Conservation (phyloP, 2,888 invertebrate species). For the Parapristionchus giblindavisi region DNA sequence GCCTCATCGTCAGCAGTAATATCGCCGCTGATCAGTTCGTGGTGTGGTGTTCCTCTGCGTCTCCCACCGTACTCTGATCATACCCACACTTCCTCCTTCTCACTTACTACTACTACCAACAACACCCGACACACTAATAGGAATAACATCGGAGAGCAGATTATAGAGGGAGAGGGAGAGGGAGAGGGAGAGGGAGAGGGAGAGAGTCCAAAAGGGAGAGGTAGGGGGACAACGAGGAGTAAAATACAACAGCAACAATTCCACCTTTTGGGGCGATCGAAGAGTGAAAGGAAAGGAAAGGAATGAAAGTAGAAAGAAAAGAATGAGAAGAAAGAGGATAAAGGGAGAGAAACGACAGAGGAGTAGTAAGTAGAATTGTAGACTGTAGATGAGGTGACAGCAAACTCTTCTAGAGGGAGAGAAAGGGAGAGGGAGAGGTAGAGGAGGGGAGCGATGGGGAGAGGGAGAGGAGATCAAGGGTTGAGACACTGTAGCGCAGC, state of each 20-base stretch:
- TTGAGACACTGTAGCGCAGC: not conserved
- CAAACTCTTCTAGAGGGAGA: not conserved
- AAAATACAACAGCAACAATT: constrained; percentile 7
- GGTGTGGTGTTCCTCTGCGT: no score
- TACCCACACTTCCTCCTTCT: no score
- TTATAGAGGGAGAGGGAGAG: constrained; percentile 11
- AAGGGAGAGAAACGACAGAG: constrained; percentile 5
- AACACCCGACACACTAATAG: no score
- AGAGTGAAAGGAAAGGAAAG: not conserved
- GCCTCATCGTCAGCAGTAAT: no score
- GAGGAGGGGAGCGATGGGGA: not conserved
- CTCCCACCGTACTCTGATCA: no score
- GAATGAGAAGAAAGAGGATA: constrained; percentile 7
- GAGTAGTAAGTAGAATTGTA: not conserved
- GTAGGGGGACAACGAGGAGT: not conserved
- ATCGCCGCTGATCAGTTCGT: no score
- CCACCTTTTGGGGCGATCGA: not conserved
- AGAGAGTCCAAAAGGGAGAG: not conserved
- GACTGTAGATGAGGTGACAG: not conserved
- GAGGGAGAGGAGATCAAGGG: constrained; percentile 10
- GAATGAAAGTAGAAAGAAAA: not conserved
- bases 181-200: constrained; percentile 26
- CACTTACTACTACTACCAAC: no score
- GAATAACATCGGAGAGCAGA: no score
- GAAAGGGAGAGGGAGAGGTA: not conserved